A percentile compares a stretch with the other conserved stretches of the same genome.
Conservation (phyloP, 2,797 vertebrate species). For the Alfaro cultratus region DNA sequence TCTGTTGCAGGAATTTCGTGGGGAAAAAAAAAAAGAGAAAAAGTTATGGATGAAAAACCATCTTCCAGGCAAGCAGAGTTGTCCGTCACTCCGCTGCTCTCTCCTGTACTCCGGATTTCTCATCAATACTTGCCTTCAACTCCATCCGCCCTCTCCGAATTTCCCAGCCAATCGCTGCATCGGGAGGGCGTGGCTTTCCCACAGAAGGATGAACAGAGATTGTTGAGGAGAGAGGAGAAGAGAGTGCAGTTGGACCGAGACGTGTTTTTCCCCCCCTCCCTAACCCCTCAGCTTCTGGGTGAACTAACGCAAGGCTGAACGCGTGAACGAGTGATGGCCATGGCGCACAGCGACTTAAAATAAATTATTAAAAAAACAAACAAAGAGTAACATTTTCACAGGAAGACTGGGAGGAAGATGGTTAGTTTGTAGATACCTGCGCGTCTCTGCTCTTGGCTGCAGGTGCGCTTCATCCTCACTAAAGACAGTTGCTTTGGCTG, state of each 20-base stretch:
- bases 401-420: constrained; percentile 25
- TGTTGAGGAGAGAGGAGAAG: constrained; percentile 42
- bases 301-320: constrained; percentile 49
- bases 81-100: neutral
- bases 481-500: constrained; percentile 30
- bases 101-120: constrained; percentile 22
- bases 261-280: constrained; percentile 42
- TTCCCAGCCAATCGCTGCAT: constrained; percentile 72
- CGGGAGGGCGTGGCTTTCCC: constrained; percentile 63
- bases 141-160: constrained; percentile 28
- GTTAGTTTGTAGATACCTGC: constrained; percentile 56
- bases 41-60: constrained; percentile 1
- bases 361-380: constrained; percentile 1
- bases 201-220: constrained; percentile 60
- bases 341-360: constrained; percentile 54
- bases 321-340: constrained; percentile 70
- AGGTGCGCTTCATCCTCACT: constrained; percentile 62
- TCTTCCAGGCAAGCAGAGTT: neutral
- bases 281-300: constrained; percentile 65
- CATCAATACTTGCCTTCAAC: constrained; percentile 38
- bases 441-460: constrained; percentile 48
- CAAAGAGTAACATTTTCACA: constrained; percentile 26
- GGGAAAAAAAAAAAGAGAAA: too few relatives aligned
- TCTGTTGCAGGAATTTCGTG: neutral
- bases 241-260: constrained; percentile 60